These are phyloP conservation scores for Sinella curviseta DNA, from an alignment of 1,140 invertebrate genomes.

Conservation along the genomic window DNA sequence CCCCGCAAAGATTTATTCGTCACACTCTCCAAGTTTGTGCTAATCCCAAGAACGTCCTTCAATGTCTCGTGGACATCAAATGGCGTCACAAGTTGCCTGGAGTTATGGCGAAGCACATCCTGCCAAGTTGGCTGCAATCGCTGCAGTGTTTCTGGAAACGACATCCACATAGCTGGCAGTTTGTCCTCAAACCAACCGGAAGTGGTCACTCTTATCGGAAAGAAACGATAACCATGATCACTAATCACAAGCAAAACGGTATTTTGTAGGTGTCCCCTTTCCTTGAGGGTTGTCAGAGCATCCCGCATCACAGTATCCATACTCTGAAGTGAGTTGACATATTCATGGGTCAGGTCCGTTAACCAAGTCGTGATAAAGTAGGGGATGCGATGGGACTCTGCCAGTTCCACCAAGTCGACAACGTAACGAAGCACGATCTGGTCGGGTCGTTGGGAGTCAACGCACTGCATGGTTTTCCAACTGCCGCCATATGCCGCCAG, in stretches of 20 bases:
- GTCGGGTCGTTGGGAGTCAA: not conserved
- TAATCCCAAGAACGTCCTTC: conserved; percentile 2
- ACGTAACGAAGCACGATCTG: conserved; percentile 35
- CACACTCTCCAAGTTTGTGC: not conserved
- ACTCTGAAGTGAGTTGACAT: not conserved
- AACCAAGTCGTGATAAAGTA: conserved; percentile 35
- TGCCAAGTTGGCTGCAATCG: conserved; percentile 53
- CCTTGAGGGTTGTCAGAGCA: too few relatives aligned
- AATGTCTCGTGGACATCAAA: conserved; percentile 40
- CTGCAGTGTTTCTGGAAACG: conserved; percentile 57
- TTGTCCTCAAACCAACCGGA: conserved; percentile 62
- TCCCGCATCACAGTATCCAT: too few relatives aligned
- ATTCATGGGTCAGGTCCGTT: conserved; percentile 35
- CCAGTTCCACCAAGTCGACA: conserved; percentile 10
- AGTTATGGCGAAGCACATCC: conserved; percentile 55
- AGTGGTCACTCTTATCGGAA: conserved; percentile 56
- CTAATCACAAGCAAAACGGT: conserved; percentile 61
- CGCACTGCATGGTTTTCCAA: not conserved
- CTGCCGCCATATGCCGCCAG: not conserved
- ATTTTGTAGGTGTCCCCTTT: conserved; percentile 44
- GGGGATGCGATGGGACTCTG: not conserved
- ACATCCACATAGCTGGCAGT: conserved; percentile 60
- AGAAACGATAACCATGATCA: conserved; percentile 61
- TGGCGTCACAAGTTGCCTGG: conserved; percentile 25
- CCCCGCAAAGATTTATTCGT: conserved; percentile 28